Evolutionary conservation across 2,113 vertebrate species (phyloP), one percentile per base, ranked within the genome.

Genomic region (Theristicus caerulescens): DNA sequence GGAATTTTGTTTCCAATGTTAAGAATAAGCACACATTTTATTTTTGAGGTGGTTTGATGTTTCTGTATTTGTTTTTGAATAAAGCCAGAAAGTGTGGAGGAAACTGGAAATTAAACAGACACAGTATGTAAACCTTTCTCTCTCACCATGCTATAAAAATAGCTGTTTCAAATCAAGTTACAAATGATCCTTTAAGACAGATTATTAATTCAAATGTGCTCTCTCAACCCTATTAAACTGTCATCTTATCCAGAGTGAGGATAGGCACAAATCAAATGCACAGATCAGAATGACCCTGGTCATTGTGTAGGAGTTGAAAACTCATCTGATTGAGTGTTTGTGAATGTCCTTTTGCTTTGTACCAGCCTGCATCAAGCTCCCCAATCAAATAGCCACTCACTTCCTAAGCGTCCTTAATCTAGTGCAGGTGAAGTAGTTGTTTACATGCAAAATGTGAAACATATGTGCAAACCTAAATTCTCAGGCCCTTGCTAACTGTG

Each of bases 171-270:
- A 89, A 80, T 93, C 36, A 91, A 79, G 57, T 80, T 88, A 66
- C 58, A 89, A 85, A 82, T 38, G 26, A 84, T 54, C 38, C 29
- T 64, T 82, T 73, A 62, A 76, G 3, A 70, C 16, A 80, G 54
- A 46, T 80, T 36, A 64, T 62, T 91, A 82, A 80, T 90, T 76
- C 42, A 57, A 80, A 90, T 46, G 51, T 91, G 42, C 66, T 91
- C 55, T 87, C 66, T 87, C 51, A 42, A 54, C 62, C n/a, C 52
- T 73, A 72, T 93, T 91, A 95, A 97, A 82, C 70, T 79, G 89
- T 70, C 81, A n/a, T 58, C 17, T 94, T 70, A 13, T 38, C 36
- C 5, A 9, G 66, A n/a, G 38, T 7, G 62, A 26, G 62, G 54
- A 76, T 20, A 54, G 58, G 29, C 49, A 85, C 81, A 87, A 92